Evolutionary conservation across 2,888 invertebrate genomes (phyloP), one percentile per base, ranked within the genome.

Genomic region (Glaucopsyche alexis): DNA sequence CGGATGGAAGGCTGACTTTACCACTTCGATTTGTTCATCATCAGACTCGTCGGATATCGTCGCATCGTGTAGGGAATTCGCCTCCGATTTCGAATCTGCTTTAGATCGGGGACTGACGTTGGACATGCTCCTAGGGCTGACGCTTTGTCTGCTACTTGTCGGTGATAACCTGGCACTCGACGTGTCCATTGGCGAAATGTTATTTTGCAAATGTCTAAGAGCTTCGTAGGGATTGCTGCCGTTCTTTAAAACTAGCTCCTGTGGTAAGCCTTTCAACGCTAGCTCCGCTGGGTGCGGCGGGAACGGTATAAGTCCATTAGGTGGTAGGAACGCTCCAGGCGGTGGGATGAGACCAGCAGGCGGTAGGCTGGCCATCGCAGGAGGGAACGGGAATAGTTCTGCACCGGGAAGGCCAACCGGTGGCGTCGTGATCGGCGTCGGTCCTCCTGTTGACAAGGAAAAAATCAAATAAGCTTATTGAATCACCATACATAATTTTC

Each of bases 21-120:
- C 96, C 40, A 96, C 96, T 81, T 96, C 96, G 79, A 96, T 96
- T 74, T 95, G 95, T 81, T 96, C 96, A 75, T 96, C 96, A 69
- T 95, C 95, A 0, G 95, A 95, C 76, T 94, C 94, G 74, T 94
- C 95, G 6, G 95, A 94, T 76, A 93, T 93, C 0, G 94, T 94
- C 42, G 94, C 94, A 52, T 94, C 95, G 75, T 94, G 93, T 13
- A 95, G 94, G 13, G 95, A 96, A 82, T 94, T 95, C 19, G 94
- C 94, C 83, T 95, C 94, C 0, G 94, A 94, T 76, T 94, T 94
- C 0, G 93, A 92, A 81, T 94, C 94, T 5, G 87, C 87, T 84
- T 93, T 93, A 11, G 90, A 93, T 81, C 93, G 87, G 2, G 93
- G 93, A 79, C 91, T 88, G 5, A 84, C 88, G 72, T 90, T 90